phyloP scores from a whole-genome alignment of 2,888 invertebrate species.

The Suillia variegata region DNA sequence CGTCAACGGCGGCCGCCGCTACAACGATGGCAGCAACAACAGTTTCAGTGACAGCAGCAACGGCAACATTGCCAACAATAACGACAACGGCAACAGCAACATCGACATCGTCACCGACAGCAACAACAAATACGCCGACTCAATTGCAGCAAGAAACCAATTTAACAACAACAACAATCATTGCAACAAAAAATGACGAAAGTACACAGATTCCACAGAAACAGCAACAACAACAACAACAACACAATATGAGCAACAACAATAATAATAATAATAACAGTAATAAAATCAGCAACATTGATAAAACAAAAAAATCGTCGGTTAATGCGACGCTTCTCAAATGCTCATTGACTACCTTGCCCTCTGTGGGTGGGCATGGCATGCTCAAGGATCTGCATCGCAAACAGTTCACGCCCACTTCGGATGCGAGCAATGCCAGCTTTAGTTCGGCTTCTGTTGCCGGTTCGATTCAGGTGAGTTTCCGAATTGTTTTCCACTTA shows the following conservation, averaged over 20 bases:
- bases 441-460: constrained; percentile 61
- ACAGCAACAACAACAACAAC: constrained; percentile 23
- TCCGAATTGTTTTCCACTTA: too few species aligned
- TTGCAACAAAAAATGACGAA: neutral
- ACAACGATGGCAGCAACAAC: constrained; percentile 27
- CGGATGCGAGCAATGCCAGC: constrained; percentile 56
- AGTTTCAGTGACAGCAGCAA: constrained; percentile 33
- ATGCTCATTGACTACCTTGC: neutral
- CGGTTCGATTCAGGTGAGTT: constrained; percentile 60
- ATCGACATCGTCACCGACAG: constrained; percentile 19
- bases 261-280: constrained; percentile 23
- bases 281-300: too few species aligned
- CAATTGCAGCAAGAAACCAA: constrained; percentile 10
- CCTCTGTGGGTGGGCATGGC: constrained; percentile 2
- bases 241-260: constrained; percentile 13
- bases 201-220: constrained; percentile 10
- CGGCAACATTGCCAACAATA: constrained; percentile 17
- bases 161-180: neutral
- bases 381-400: constrained; percentile 34
- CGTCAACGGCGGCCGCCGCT: constrained; percentile 16
- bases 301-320: constrained; percentile 9
- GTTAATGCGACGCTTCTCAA: neutral
- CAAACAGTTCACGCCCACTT: constrained; percentile 48
- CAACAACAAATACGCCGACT: neutral
- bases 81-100: constrained; percentile 14